Percentiles rank a stretch among this genome's conserved stretches.
These are phyloP conservation scores for Campoplex nolae DNA, from an alignment of 2,888 invertebrate species.

Conservation along the genomic window DNA sequence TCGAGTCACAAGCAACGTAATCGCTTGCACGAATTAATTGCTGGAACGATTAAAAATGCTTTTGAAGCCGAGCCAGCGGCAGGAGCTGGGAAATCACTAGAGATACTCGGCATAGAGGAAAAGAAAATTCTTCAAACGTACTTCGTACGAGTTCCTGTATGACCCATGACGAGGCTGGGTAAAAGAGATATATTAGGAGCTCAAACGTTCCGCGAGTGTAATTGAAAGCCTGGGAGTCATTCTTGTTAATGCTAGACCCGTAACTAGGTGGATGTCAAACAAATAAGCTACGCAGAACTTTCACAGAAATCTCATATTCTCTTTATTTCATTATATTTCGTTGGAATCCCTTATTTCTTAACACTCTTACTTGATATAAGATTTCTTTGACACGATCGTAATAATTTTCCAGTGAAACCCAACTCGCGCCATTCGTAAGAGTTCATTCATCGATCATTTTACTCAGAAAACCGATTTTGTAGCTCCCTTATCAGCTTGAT, in stretches of 20 bases:
- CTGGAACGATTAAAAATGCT: constrained; percentile 56
- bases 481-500: no score
- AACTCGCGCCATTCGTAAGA: no score
- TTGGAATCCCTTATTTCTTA: no score
- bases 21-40: constrained; percentile 53
- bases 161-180: background rate
- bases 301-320: background rate
- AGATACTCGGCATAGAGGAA: background rate
- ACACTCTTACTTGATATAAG: no score
- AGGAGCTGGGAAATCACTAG: constrained; percentile 7
- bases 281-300: background rate
- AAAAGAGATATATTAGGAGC: background rate
- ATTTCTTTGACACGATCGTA: no score
- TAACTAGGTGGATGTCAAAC: background rate
- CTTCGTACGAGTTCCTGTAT: background rate
- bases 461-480: no score
- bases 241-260: background rate
- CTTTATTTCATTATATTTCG: no score
- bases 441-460: no score
- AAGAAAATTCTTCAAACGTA: constrained; percentile 13
- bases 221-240: background rate
- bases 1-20: constrained; percentile 28
- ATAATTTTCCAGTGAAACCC: no score
- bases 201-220: constrained; percentile 5
- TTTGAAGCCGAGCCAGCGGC: constrained; percentile 36